Percentiles rank a stretch among this genome's conserved stretches.
These are phyloP conservation scores for Drosophila cardini DNA, from an alignment of 1,140 invertebrate genomes.

Conservation along the genomic window DNA sequence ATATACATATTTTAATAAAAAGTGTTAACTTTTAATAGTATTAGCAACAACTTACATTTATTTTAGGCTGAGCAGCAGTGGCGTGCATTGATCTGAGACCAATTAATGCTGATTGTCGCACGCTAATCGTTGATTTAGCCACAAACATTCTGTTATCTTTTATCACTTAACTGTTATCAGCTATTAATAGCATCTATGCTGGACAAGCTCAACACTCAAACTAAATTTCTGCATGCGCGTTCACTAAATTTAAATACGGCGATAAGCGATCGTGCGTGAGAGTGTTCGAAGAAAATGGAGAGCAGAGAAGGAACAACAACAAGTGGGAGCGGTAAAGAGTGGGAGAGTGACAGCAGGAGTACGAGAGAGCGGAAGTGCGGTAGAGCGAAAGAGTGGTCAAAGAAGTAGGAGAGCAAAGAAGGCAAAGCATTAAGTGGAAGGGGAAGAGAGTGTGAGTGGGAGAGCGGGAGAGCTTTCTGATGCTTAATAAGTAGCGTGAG, in stretches of 20 bases:
- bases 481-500: too few relatives aligned
- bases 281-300: not conserved
- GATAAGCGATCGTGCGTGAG: not conserved
- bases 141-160: constrained; percentile 9
- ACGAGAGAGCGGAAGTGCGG: too few relatives aligned
- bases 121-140: constrained; percentile 3
- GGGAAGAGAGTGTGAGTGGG: too few relatives aligned
- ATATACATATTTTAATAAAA: not conserved
- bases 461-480: too few relatives aligned
- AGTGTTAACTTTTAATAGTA: not conserved
- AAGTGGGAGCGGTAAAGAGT: too few relatives aligned
- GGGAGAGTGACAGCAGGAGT: too few relatives aligned
- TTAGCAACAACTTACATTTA: constrained; percentile 25
- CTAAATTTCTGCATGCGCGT: not conserved
- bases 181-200: constrained; percentile 7
- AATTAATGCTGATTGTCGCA: constrained; percentile 13
- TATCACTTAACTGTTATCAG: not conserved
- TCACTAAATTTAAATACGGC: constrained; percentile 17
- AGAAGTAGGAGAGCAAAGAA: not conserved
- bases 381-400: not conserved
- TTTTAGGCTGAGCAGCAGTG: not conserved
- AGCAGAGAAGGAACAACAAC: not conserved
- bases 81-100: constrained; percentile 22
- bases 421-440: too few relatives aligned
- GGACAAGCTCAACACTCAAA: constrained; percentile 3